phyloP scores from a whole-genome alignment of 2,113 vertebrate genomes.

The Trogon melanurus region DNA sequence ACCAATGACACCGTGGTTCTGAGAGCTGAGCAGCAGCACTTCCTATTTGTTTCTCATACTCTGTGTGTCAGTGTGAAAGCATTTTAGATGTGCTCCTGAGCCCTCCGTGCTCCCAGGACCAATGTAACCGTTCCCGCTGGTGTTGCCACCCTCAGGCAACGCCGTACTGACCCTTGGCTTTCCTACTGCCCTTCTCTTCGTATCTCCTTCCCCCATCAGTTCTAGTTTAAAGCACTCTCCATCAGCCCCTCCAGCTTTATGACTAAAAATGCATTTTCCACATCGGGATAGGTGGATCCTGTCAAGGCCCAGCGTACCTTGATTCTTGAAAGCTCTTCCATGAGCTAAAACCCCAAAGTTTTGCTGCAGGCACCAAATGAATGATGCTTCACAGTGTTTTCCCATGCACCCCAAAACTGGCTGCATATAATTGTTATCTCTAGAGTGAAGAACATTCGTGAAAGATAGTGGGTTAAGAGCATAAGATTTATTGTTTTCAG shows the following conservation, averaged over 20 bases:
- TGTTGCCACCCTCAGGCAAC: neutral
- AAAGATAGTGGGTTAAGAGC: neutral
- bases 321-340: neutral
- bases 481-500: neutral
- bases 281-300: neutral
- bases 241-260: neutral
- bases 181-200: neutral
- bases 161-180: neutral
- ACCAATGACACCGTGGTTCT: neutral
- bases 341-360: neutral
- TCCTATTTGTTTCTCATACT: neutral
- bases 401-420: neutral
- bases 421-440: neutral
- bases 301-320: neutral
- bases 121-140: neutral
- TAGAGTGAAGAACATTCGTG: neutral
- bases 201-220: neutral
- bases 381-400: neutral
- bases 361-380: neutral
- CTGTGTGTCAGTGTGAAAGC: neutral
- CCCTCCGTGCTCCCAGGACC: neutral
- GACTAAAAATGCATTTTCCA: neutral
- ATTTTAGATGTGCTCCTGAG: neutral
- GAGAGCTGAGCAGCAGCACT: neutral
- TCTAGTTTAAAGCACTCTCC: neutral